phyloP scores from a whole-genome alignment of 2,113 vertebrate genomes.

The Notechis scutatus region DNA sequence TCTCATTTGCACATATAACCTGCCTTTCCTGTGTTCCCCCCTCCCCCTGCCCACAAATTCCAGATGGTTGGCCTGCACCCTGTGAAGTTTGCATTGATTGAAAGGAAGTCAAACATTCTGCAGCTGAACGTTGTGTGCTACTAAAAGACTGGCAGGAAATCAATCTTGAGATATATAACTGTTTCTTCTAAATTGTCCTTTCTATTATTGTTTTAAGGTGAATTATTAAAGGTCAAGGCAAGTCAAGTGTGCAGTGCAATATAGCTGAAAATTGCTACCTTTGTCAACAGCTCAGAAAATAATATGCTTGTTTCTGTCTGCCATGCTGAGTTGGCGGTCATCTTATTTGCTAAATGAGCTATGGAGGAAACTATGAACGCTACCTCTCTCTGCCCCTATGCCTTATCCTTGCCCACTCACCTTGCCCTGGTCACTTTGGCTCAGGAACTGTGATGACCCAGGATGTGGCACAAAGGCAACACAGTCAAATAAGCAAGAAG shows the following conservation, averaged over 20 bases:
- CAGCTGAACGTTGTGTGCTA: neutral
- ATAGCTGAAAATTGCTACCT: constrained; percentile 23
- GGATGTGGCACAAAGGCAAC: no score
- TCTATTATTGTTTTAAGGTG: constrained; percentile 53
- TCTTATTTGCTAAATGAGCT: neutral
- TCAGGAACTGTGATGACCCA: no score
- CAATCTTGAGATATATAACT: constrained; percentile 45
- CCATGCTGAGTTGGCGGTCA: neutral
- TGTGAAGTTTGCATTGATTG: neutral
- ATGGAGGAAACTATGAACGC: neutral
- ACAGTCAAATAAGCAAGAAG: no score
- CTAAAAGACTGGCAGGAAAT: constrained; percentile 53
- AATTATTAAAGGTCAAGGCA: constrained; percentile 53
- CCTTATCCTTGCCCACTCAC: neutral
- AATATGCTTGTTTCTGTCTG: constrained; percentile 14
- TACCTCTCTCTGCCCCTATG: neutral
- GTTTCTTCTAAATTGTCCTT: constrained; percentile 40
- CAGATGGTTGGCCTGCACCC: neutral
- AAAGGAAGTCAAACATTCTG: neutral
- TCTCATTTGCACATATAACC: no score
- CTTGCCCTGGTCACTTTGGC: neutral
- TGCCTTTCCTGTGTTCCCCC: neutral
- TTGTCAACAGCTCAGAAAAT: constrained; percentile 41
- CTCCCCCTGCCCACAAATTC: neutral
- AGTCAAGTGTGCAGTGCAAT: constrained; percentile 37